Evolutionary conservation across 1,140 invertebrate species (phyloP).

Genomic region (Amyelois transitella): DNA sequence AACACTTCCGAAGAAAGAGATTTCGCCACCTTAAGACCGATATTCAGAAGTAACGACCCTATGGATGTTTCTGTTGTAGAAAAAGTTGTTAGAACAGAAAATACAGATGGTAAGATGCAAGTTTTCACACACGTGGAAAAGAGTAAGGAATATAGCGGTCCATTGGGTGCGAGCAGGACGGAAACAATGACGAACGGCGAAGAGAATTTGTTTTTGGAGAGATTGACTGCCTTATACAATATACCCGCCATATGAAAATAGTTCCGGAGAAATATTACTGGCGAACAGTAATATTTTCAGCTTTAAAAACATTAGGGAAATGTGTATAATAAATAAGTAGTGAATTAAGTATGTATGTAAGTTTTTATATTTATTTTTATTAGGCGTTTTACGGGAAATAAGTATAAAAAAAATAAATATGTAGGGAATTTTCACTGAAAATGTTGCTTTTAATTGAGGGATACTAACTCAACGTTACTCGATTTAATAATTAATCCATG

Average conservation of each 20-base stretch:
- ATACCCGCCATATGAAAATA: conserved; percentile 47
- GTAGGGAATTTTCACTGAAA: no score
- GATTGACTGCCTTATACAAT: conserved; percentile 50
- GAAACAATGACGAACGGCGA: conserved; percentile 22
- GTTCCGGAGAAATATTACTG: conserved; percentile 2
- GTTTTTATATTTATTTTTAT: background rate
- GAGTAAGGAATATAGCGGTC: conserved; percentile 23
- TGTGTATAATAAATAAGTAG: background rate
- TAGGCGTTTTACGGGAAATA: no score
- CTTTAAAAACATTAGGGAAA: background rate
- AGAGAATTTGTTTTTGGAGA: conserved; percentile 52
- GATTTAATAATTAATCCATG: no score
- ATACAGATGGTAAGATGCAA: conserved; percentile 56
- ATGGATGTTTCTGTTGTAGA: conserved; percentile 19
- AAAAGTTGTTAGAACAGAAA: conserved; percentile 27
- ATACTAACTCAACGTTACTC: no score
- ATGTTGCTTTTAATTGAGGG: no score
- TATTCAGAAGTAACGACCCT: conserved; percentile 21
- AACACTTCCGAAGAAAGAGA: conserved; percentile 25
- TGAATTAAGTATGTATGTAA: background rate
- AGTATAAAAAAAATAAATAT: no score
- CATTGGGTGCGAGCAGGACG: background rate
- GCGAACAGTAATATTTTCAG: background rate
- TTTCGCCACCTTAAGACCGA: conserved; percentile 24
- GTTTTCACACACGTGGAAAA: conserved; percentile 53